Evolutionary conservation across 2,113 vertebrate genomes (phyloP).

Genomic region (Pseudonaja textilis): DNA sequence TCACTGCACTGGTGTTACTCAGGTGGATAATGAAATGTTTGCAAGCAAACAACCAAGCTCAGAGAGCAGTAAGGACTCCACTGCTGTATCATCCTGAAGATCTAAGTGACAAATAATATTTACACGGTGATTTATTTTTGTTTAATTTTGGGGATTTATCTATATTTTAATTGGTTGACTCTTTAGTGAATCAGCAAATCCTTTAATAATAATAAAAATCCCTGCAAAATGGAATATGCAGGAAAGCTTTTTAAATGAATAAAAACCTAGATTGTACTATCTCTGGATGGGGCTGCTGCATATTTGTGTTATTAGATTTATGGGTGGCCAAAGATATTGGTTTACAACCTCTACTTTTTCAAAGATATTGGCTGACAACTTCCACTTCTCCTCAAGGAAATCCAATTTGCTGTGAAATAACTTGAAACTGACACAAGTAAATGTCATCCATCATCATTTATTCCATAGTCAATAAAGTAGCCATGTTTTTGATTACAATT

Average conservation of each 20-base stretch:
- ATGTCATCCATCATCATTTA: background rate
- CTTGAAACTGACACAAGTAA: background rate
- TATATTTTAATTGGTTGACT: background rate
- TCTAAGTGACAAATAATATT: background rate
- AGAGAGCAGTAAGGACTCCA: background rate
- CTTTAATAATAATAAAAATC: background rate
- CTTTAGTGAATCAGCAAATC: background rate
- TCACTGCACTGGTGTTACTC: background rate
- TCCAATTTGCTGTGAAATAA: background rate
- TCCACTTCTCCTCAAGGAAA: background rate
- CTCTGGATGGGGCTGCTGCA: background rate
- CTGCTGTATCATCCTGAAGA: background rate
- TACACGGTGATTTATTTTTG: background rate
- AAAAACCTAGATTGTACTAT: background rate
- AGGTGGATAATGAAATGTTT: background rate
- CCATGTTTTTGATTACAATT: background rate
- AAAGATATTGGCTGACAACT: background rate
- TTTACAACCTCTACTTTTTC: background rate
- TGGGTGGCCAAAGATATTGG: background rate
- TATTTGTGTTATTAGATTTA: background rate
- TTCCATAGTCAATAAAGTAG: background rate
- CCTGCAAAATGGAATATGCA: background rate
- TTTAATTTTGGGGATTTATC: background rate
- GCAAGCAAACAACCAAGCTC: background rate
- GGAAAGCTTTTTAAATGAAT: background rate